phyloP scores from a whole-genome alignment of 1,140 invertebrate species.

The Musca vetustissima region DNA sequence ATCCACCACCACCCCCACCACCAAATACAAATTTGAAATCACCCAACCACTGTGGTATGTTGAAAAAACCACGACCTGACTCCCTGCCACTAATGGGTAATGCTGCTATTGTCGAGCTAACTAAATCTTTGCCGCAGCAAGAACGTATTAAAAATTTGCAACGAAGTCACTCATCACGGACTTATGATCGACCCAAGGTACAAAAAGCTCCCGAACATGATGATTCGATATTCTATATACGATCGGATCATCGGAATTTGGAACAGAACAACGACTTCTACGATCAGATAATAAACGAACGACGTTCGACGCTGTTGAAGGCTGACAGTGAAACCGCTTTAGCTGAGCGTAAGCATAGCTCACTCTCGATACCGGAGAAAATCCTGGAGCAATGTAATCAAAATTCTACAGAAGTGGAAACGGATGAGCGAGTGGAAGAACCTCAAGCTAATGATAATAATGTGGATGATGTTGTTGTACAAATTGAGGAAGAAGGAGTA shows the following conservation, averaged over 20 bases:
- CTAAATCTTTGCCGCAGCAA: background rate
- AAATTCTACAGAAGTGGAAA: background rate
- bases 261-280: slow-evolving; percentile 47
- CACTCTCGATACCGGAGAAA: slow-evolving; percentile 9
- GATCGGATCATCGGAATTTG: slow-evolving; percentile 32
- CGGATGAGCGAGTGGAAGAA: background rate
- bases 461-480: background rate
- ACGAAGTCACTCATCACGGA: slow-evolving; percentile 49
- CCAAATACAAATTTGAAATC: slow-evolving; percentile 22
- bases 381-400: slow-evolving; percentile 19
- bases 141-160: slow-evolving; percentile 33
- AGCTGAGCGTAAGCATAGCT: slow-evolving; percentile 39
- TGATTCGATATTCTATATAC: slow-evolving; percentile 50
- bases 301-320: slow-evolving; percentile 45
- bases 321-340: slow-evolving; percentile 49
- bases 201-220: slow-evolving; percentile 40
- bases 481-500: background rate
- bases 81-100: slow-evolving; percentile 35
- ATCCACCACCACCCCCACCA: background rate
- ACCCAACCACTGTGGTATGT: slow-evolving; percentile 26
- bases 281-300: slow-evolving; percentile 50
- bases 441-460: background rate
- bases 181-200: slow-evolving; percentile 49
- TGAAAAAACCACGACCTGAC: slow-evolving; percentile 48
- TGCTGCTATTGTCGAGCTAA: background rate